phyloP scores from a whole-genome alignment of 2,888 invertebrate genomes.

The Lasioglossum vierecki region DNA sequence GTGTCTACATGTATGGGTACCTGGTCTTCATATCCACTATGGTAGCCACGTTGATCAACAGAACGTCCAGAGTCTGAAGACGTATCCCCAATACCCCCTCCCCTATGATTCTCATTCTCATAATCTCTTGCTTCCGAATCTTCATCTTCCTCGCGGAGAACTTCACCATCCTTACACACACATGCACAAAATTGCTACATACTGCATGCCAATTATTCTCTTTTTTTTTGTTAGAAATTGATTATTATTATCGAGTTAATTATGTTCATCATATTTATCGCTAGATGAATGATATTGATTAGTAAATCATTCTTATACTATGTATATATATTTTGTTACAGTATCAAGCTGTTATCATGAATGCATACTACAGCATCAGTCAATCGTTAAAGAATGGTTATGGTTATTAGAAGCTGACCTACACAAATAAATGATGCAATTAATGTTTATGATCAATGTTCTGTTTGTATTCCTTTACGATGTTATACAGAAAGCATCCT shows the following conservation, averaged over 20 bases:
- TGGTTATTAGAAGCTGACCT: slow-evolving; percentile 12
- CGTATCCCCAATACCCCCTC: slow-evolving; percentile 77
- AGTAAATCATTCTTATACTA: slow-evolving; percentile 15
- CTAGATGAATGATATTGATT: slow-evolving; percentile 11
- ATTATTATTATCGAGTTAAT: slow-evolving; percentile 34
- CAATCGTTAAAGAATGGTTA: background rate
- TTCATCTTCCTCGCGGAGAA: slow-evolving; percentile 85
- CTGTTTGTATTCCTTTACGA: background rate
- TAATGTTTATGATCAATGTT: slow-evolving; percentile 1
- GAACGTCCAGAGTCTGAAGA: slow-evolving; percentile 79
- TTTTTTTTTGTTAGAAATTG: slow-evolving; percentile 63
- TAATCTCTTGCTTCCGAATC: slow-evolving; percentile 78
- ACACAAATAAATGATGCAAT: slow-evolving; percentile 2
- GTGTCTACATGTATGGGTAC: slow-evolving; percentile 74
- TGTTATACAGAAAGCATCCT: slow-evolving; percentile 7
- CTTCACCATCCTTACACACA: slow-evolving; percentile 83
- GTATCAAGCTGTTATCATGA: slow-evolving; percentile 7
- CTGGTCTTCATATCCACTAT: slow-evolving; percentile 81
- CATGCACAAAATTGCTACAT: slow-evolving; percentile 82
- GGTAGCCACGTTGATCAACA: slow-evolving; percentile 80
- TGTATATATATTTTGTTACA: background rate
- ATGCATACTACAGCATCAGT: slow-evolving; percentile 12
- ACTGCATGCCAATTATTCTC: slow-evolving; percentile 75
- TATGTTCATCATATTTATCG: slow-evolving; percentile 30
- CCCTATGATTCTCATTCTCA: slow-evolving; percentile 79